A percentile compares a stretch with the other conserved stretches of the same genome.
These are phyloP conservation scores for Tapirus indicus DNA, from an alignment of 2,797 vertebrate species.

Conservation along the genomic window DNA sequence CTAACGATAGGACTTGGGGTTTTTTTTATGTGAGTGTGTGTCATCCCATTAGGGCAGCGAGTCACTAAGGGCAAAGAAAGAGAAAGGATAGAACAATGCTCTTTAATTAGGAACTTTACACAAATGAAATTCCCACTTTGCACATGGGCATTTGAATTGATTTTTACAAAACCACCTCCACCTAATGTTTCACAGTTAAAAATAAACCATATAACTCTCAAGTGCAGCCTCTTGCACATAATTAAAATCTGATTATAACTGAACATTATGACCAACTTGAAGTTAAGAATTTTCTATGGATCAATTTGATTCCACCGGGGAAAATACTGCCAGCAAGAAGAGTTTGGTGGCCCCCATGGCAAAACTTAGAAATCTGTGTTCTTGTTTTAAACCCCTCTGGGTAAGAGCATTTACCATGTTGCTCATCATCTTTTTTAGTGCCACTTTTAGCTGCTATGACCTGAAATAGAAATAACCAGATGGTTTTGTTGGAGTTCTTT, in stretches of 20 bases:
- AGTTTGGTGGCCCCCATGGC: background rate
- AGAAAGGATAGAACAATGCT: background rate
- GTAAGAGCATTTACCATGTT: background rate
- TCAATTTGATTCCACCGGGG: background rate
- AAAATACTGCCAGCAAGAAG: background rate
- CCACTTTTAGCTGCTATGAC: slow-evolving; percentile 64
- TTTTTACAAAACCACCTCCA: slow-evolving; percentile 54
- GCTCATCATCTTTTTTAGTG: slow-evolving; percentile 57
- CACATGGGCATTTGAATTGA: slow-evolving; percentile 61
- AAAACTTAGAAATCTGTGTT: slow-evolving; percentile 17
- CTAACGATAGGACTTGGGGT: background rate
- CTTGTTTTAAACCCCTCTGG: slow-evolving; percentile 30
- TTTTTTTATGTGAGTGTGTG: background rate
- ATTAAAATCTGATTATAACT: slow-evolving; percentile 54
- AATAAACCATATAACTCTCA: slow-evolving; percentile 39
- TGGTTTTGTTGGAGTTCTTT: slow-evolving; percentile 57
- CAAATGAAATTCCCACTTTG: slow-evolving; percentile 57
- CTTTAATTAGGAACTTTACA: slow-evolving; percentile 61
- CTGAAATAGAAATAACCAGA: slow-evolving; percentile 71
- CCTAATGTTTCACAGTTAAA: slow-evolving; percentile 64
- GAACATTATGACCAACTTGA: background rate
- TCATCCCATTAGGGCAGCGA: background rate
- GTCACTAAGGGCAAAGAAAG: slow-evolving; percentile 35
- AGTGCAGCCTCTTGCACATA: background rate
- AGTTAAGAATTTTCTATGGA: slow-evolving; percentile 49